Evolutionary conservation across 2,113 vertebrate species (phyloP).

Genomic region (Centropus bengalensis): DNA sequence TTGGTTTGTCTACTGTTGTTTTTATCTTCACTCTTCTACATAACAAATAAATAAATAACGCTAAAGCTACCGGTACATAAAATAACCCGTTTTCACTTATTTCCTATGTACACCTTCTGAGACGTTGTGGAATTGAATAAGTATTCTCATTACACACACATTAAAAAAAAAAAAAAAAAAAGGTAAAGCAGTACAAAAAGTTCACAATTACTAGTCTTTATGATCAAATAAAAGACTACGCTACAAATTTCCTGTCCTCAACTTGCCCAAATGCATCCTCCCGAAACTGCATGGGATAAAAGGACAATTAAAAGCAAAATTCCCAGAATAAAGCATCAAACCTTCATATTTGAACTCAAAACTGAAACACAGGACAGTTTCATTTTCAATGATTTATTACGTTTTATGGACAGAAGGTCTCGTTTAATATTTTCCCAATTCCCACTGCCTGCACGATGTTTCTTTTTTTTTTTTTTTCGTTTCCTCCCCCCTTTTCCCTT

Average conservation of each 20-base stretch:
- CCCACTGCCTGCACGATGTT: conserved; percentile 51
- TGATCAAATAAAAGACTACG: conserved; percentile 42
- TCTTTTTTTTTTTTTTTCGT: background rate
- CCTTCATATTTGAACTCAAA: conserved; percentile 76
- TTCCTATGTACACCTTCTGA: conserved; percentile 72
- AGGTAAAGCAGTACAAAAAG: conserved; percentile 62
- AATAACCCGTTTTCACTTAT: conserved; percentile 79
- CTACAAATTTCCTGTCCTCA: conserved; percentile 40
- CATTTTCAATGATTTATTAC: conserved; percentile 74
- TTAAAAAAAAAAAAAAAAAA: background rate
- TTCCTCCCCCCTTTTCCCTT: fast-evolving
- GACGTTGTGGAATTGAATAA: conserved; percentile 45
- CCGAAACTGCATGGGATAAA: conserved; percentile 34
- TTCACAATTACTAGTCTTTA: conserved; percentile 53
- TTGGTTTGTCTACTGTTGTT: conserved; percentile 70
- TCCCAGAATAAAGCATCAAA: conserved; percentile 69
- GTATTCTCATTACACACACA: conserved; percentile 50
- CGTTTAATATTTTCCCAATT: conserved; percentile 69
- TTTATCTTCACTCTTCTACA: conserved; percentile 34
- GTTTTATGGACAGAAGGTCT: conserved; percentile 74
- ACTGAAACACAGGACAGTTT: conserved; percentile 74
- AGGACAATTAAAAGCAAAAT: conserved; percentile 41
- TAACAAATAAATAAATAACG: conserved; percentile 82
- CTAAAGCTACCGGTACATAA: conserved; percentile 72
- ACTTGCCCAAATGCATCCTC: conserved; percentile 50